Percentiles rank a stretch among this genome's conserved stretches.
Conservation (phyloP, 2,888 invertebrate species). For the Tiliacea citrago region DNA sequence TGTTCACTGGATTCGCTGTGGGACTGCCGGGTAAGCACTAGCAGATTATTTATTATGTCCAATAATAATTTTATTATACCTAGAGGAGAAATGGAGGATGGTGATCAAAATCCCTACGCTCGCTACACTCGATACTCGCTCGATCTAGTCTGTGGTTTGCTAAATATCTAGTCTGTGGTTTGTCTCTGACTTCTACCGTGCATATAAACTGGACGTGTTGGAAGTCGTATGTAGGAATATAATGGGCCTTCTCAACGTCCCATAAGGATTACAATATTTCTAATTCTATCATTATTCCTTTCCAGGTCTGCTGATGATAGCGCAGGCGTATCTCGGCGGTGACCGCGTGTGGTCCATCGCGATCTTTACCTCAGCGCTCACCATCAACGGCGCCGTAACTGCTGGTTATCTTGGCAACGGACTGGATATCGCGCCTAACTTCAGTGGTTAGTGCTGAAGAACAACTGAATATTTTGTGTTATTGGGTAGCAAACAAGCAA, state of each 20-base stretch:
- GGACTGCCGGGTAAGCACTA: conserved; percentile 81
- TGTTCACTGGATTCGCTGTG: conserved; percentile 87
- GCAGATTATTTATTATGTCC: neutral
- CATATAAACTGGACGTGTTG: too few species aligned
- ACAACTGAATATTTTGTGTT: neutral
- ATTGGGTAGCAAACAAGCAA: too few species aligned
- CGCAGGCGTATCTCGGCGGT: conserved; percentile 93
- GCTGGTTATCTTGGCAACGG: conserved; percentile 97
- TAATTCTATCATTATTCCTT: neutral
- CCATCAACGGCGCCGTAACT: conserved; percentile 96
- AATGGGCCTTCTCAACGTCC: neutral
- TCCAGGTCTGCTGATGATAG: conserved; percentile 92
- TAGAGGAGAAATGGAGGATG: too few species aligned
- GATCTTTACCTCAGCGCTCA: conserved; percentile 95
- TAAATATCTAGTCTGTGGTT: too few species aligned
- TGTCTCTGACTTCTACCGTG: too few species aligned
- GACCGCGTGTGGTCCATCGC: conserved; percentile 93
- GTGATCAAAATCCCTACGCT: too few species aligned
- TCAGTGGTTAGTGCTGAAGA: conserved; percentile 92
- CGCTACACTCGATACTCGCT: too few species aligned
- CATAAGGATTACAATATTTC: neutral
- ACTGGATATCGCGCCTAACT: conserved; percentile 96
- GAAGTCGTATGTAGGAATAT: too few species aligned
- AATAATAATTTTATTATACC: too few species aligned
- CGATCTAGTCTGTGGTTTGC: too few species aligned